A percentile compares a stretch with the other conserved stretches of the same genome.
Evolutionary conservation across 2,888 invertebrate genomes (phyloP).

Genomic region (Nomada lathburiana): DNA sequence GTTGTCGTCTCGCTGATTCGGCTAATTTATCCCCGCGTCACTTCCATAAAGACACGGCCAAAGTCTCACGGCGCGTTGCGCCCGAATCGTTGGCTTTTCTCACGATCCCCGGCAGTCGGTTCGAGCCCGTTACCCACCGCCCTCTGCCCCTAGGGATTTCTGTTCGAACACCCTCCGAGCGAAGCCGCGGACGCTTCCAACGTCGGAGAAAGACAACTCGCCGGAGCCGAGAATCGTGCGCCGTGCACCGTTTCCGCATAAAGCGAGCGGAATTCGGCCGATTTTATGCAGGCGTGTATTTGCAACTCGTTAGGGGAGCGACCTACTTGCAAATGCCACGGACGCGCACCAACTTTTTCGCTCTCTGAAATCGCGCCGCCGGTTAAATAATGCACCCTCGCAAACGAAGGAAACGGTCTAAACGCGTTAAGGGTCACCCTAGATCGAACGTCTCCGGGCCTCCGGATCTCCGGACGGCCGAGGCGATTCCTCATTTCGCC

Average conservation of each 20-base stretch:
- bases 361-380: conserved; percentile 1
- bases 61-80: conserved; percentile 36
- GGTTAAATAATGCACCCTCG: conserved; percentile 41
- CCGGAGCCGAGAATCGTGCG: conserved; percentile 12
- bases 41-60: conserved; percentile 35
- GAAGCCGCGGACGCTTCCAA: not conserved
- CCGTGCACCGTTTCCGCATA: conserved; percentile 16
- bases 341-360: conserved; percentile 14
- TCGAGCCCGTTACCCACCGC: conserved; percentile 24
- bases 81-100: conserved; percentile 45
- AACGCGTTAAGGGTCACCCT: not conserved
- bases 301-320: conserved; percentile 52
- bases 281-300: conserved; percentile 51
- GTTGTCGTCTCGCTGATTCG: conserved; percentile 46
- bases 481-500: not conserved
- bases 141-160: conserved; percentile 37
- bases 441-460: not conserved
- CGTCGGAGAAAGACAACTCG: conserved; percentile 1
- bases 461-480: not conserved
- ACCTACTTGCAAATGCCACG: conserved; percentile 36
- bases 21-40: conserved; percentile 39
- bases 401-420: not conserved
- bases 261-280: conserved; percentile 46
- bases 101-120: conserved; percentile 43
- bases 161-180: not conserved